Evolutionary conservation across 2,113 vertebrate genomes (phyloP), one percentile per base, ranked within the genome.

Genomic region (Furnarius figulus): DNA sequence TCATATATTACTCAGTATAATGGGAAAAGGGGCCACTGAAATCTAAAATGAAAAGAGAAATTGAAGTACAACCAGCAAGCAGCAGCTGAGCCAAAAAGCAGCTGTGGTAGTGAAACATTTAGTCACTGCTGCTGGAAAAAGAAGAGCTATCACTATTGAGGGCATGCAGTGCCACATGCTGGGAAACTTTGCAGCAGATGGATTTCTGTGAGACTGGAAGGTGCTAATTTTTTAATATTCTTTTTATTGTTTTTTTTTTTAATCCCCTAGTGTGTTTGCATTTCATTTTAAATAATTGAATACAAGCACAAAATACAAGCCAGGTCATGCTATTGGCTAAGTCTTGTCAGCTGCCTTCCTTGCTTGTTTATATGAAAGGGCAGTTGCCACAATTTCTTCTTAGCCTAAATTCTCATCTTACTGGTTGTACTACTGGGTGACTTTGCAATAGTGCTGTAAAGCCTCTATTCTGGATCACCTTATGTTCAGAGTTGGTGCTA

Each of bases 1-100:
- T 97, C 96, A 96, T 96, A 95, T 97, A 97, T 98, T 98, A 96
- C 96, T 96, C 96, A 95, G 93, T 91, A 93, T 91, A 97, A 98
- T 97, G 95, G 97, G 89, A 97, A 96, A 97, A 96, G 85, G 47
- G 93, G 78, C 87, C 85, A 95, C 66, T 68, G 94, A 92, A 96
- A 97, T 94, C 91, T 97, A 93, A 97, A 97, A 98, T 94, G 89
- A 97, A 97, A 97, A 97, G 95, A 97, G 93, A 97, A 97, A 98
- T 97, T 98, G 97, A 98, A 98, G 96, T 85, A 87, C 82, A 95
- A 95, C 87, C 63, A 90, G 62, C 30, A 7, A 95, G 89, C 25
- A 94, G 86, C 89, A 97, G 90, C 92, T 89, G 96, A 97, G 90
- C 75, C 85, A 95, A 94, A 91, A 86, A 96, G 78, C 85, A 96